Evolutionary conservation across 2,113 vertebrate genomes (phyloP).

Genomic region (Nerophis ophidion): DNA sequence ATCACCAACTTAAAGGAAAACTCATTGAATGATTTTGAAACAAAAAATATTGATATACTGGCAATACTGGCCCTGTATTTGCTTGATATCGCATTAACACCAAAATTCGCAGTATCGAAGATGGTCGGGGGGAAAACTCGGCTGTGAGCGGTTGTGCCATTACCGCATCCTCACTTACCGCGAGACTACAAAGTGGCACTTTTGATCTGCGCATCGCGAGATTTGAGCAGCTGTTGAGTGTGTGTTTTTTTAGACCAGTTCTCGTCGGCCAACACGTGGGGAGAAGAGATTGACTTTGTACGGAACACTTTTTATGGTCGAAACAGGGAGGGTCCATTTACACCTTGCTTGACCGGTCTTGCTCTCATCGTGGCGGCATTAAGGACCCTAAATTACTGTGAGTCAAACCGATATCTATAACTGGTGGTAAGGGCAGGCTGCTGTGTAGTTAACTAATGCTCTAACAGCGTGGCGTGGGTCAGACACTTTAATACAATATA

Average conservation of each 20-base stretch:
- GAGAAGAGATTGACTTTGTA: slow-evolving; percentile 54
- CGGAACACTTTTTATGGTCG: slow-evolving; percentile 27
- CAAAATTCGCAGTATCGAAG: background rate
- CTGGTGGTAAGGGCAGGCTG: slow-evolving; percentile 2
- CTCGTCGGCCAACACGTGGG: slow-evolving; percentile 73
- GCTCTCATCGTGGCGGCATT: slow-evolving; percentile 59
- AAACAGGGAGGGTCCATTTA: slow-evolving; percentile 3
- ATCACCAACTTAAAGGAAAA: no score
- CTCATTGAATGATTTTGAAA: no score
- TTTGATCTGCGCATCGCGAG: slow-evolving; percentile 59
- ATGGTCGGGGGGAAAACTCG: background rate
- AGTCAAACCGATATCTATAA: slow-evolving; percentile 38
- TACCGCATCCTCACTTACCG: slow-evolving; percentile 24
- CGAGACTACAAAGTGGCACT: slow-evolving; percentile 20
- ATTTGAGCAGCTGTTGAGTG: slow-evolving; percentile 70
- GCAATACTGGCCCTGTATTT: no score
- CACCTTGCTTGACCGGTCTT: slow-evolving; percentile 6
- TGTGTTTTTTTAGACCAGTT: slow-evolving; percentile 60
- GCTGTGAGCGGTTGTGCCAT: background rate
- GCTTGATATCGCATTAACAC: no score
- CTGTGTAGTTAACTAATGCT: slow-evolving; percentile 8
- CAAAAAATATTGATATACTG: no score
- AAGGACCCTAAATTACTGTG: slow-evolving; percentile 56
- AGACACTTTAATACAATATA: background rate
- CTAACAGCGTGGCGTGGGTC: slow-evolving; percentile 23